Conservation (phyloP, 2,113 vertebrate species). For the Paralichthys olivaceus region DNA sequence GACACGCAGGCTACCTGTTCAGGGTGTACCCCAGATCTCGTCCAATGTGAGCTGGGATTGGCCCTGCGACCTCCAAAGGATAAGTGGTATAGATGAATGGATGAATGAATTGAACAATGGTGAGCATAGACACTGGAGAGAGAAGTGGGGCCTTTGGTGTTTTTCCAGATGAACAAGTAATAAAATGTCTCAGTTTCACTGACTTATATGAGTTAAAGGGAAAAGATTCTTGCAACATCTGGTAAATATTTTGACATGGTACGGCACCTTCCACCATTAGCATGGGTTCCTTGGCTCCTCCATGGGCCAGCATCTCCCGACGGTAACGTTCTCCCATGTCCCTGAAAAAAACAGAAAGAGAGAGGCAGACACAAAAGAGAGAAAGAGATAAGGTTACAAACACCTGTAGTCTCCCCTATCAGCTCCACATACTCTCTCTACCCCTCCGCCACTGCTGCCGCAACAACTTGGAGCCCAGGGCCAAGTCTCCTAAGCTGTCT, state of each 20-base stretch:
- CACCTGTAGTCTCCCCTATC: constrained; percentile 53
- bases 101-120: no score
- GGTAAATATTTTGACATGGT: background rate
- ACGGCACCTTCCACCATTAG: constrained; percentile 94
- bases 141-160: background rate
- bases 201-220: background rate
- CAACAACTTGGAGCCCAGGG: constrained; percentile 29
- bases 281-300: constrained; percentile 93
- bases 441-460: background rate
- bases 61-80: no score
- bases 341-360: constrained; percentile 75
- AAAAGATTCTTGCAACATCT: background rate
- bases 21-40: no score
- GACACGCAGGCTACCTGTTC: no score
- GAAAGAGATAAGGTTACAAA: constrained; percentile 64
- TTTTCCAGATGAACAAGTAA: background rate
- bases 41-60: no score
- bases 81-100: no score
- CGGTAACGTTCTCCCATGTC: constrained; percentile 94
- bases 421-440: background rate
- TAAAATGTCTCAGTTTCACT: no score
- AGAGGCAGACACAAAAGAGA: constrained; percentile 18
- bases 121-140: no score
- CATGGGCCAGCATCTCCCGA: constrained; percentile 94
- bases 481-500: constrained; percentile 27